Conservation (phyloP, 2,888 invertebrate genomes). For the Omphaloscelis lunosa region DNA sequence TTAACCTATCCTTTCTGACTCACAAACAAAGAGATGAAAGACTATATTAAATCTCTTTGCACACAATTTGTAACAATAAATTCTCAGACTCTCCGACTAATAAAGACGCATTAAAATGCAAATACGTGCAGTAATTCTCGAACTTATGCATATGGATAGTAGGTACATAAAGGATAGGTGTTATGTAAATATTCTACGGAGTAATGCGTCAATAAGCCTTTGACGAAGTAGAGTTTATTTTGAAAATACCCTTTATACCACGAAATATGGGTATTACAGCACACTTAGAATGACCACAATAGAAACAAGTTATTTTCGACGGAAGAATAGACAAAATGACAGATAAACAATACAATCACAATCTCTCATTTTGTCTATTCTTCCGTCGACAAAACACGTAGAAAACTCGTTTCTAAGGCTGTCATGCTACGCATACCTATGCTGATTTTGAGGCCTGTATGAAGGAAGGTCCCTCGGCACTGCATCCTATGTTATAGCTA, state of each 20-base stretch:
- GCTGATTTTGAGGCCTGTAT: not conserved
- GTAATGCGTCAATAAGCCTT: constrained; percentile 35
- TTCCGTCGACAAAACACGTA: too few relatives aligned
- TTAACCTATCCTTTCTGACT: not conserved
- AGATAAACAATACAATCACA: too few relatives aligned
- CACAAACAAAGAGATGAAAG: not conserved
- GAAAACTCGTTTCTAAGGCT: too few relatives aligned
- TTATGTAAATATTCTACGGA: constrained; percentile 53
- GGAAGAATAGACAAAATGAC: too few relatives aligned
- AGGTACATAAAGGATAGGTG: constrained; percentile 28
- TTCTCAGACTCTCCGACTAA: constrained; percentile 19
- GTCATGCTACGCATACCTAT: not conserved
- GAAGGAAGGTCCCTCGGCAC: too few relatives aligned
- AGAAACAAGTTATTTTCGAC: too few relatives aligned
- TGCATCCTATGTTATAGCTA: not conserved
- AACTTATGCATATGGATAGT: constrained; percentile 35
- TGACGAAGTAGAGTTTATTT: constrained; percentile 36
- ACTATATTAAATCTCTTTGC: constrained; percentile 1
- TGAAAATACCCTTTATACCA: constrained; percentile 38
- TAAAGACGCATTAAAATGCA: constrained; percentile 39
- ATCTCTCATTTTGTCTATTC: too few relatives aligned
- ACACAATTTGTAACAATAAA: constrained; percentile 5
- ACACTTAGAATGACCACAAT: too few relatives aligned
- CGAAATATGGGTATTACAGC: constrained; percentile 6
- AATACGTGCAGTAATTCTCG: constrained; percentile 44